These are phyloP conservation scores for Cherax quadricarinatus DNA, from an alignment of 1,140 invertebrate genomes.

Conservation along the genomic window DNA sequence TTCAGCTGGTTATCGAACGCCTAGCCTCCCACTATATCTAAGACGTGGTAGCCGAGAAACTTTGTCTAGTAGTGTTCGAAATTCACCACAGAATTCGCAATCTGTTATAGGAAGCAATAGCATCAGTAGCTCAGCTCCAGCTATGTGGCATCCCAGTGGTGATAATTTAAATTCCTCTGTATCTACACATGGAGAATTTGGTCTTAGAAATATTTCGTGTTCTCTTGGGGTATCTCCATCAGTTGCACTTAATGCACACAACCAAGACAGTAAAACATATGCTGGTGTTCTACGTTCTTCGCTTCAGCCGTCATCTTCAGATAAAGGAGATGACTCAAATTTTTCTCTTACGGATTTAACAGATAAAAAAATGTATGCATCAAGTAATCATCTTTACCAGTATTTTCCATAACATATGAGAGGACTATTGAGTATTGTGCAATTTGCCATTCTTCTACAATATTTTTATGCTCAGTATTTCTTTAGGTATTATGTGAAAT, in stretches of 20 bases:
- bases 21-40: constrained; percentile 53
- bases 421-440: background rate
- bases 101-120: background rate
- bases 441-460: background rate
- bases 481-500: background rate
- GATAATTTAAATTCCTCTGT: constrained; percentile 33
- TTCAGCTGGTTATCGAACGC: constrained; percentile 49
- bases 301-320: constrained; percentile 18
- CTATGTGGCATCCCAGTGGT: constrained; percentile 7
- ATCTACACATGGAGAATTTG: constrained; percentile 49
- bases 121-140: background rate
- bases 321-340: constrained; percentile 39
- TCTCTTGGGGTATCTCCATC: constrained; percentile 27
- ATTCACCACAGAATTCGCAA: constrained; percentile 22
- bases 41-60: constrained; percentile 55
- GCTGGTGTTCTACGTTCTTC: constrained; percentile 62
- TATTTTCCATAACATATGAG: constrained; percentile 46
- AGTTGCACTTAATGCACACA: background rate
- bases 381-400: constrained; percentile 58
- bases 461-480: background rate
- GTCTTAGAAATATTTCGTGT: constrained; percentile 43
- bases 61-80: constrained; percentile 14
- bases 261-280: constrained; percentile 56
- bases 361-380: constrained; percentile 34
- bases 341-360: constrained; percentile 44